Percentiles rank a stretch among this genome's conserved stretches.
phyloP scores from a whole-genome alignment of 2,888 invertebrate species.

The Mesochorus sp. region DNA sequence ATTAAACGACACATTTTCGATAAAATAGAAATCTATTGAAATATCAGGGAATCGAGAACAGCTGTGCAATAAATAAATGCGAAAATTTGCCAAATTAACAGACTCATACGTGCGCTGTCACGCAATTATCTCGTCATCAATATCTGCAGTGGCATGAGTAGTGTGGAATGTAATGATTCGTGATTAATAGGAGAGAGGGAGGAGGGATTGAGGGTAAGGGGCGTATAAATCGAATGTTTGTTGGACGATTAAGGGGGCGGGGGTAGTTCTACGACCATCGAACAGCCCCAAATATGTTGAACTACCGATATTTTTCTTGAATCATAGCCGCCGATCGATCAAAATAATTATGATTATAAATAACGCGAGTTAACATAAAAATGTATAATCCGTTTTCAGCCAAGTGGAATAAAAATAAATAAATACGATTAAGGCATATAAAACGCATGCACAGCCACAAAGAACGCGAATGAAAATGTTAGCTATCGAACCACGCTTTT shows the following conservation, averaged over 20 bases:
- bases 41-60: too few relatives aligned
- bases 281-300: slow-evolving; percentile 30
- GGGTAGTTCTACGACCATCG: background rate
- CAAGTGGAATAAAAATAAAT: background rate
- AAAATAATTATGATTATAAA: slow-evolving; percentile 21
- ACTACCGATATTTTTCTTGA: slow-evolving; percentile 25
- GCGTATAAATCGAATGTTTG: background rate
- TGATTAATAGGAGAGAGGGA: too few relatives aligned
- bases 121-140: slow-evolving; percentile 9
- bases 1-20: too few relatives aligned
- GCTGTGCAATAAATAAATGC: background rate
- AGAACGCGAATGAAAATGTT: slow-evolving; percentile 37
- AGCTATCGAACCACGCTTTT: slow-evolving; percentile 1
- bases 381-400: background rate
- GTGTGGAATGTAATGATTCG: slow-evolving; percentile 25
- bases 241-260: background rate
- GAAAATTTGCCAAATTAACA: background rate
- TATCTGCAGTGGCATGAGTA: slow-evolving; percentile 4
- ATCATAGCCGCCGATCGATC: slow-evolving; percentile 43
- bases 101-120: background rate
- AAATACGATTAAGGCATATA: slow-evolving; percentile 37
- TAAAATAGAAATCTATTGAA: too few relatives aligned
- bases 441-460: slow-evolving; percentile 59
- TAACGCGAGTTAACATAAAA: slow-evolving; percentile 1
- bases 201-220: too few relatives aligned